Base-by-base conservation (phyloP, 2,797 vertebrate species). In the Cossypha polioptera region DNA sequence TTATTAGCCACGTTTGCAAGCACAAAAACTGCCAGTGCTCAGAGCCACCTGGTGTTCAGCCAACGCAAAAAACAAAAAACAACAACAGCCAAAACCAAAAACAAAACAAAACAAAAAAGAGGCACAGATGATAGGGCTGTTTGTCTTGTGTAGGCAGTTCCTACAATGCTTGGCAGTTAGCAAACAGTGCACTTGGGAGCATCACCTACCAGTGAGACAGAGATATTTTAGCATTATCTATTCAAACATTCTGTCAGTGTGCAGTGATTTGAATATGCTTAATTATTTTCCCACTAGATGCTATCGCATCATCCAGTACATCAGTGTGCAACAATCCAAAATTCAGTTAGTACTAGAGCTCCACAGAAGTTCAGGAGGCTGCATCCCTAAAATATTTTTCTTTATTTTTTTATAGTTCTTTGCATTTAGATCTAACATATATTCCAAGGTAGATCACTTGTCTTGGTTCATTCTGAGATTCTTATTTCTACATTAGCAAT, bases 381-480 rank as follows among this genome's bases (percentile, higher is more conserved):
- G 16, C 1, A 3, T 17, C 31, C 31, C 50, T 4, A 1, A 20
- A 12, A 0, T 11, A 8, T 10, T 45, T 65, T 28, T 26, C 3
- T 12, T 53, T 40, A 2, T 42, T 58, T 61, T 66, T 86, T 55
- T 31, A 31, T 25, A 50, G 16, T 15, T 92, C 10, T 62, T 26
- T 68, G 6, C 4, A 28, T 75, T 92, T 75, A 68, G 7, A 53
- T 20, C 13, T 65, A 50, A 58, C 13, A 43, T 20, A 10, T 42
- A 77, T 71, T 69, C 85, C 28, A 66, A 35, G 24, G 21, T 28
- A 42, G 9, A 28, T 57, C 3, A 38, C 11, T 80, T 62, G 13
- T 18, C 25, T 40, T 69, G 6, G 5, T 58, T 85, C 71, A 53
- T 69, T 63, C 31, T 29, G n/a, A 66, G 13, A 66, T 65, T 80